phyloP scores from a whole-genome alignment of 2,113 vertebrate species.

The Paradoxurus hermaphroditus region DNA sequence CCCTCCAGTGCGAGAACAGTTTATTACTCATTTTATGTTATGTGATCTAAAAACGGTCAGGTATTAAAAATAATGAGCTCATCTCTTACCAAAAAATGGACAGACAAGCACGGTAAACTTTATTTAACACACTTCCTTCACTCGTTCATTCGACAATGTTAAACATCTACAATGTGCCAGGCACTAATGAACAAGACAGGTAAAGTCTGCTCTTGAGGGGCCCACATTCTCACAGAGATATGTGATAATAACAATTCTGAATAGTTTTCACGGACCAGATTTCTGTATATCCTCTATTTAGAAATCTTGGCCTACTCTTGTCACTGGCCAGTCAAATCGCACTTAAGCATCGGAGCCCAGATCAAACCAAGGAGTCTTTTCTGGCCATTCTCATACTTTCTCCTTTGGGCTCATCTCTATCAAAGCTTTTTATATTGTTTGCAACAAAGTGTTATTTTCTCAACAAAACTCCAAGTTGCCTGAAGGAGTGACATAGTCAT shows the following conservation, averaged over 20 bases:
- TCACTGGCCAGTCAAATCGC: neutral
- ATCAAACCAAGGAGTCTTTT: neutral
- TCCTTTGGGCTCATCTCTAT: neutral
- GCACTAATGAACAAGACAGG: neutral
- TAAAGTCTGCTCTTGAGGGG: neutral
- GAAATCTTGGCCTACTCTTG: neutral
- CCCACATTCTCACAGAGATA: neutral
- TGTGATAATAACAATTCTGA: neutral
- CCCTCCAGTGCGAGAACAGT: neutral
- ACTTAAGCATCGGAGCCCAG: neutral
- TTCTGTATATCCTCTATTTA: neutral
- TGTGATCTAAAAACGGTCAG: neutral
- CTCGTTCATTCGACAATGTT: neutral
- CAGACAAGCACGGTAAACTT: neutral
- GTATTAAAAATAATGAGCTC: conserved; percentile 5
- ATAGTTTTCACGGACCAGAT: neutral
- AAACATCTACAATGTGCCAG: neutral
- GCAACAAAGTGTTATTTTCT: neutral
- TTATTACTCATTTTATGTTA: conserved; percentile 16
- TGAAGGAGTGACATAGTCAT: neutral
- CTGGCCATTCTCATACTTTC: neutral
- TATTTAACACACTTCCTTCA: neutral
- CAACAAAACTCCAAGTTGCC: neutral
- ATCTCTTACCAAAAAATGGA: neutral
- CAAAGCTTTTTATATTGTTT: neutral